These are phyloP conservation scores for Tupaia tana DNA, from an alignment of 2,113 vertebrate species.

Conservation along the genomic window DNA sequence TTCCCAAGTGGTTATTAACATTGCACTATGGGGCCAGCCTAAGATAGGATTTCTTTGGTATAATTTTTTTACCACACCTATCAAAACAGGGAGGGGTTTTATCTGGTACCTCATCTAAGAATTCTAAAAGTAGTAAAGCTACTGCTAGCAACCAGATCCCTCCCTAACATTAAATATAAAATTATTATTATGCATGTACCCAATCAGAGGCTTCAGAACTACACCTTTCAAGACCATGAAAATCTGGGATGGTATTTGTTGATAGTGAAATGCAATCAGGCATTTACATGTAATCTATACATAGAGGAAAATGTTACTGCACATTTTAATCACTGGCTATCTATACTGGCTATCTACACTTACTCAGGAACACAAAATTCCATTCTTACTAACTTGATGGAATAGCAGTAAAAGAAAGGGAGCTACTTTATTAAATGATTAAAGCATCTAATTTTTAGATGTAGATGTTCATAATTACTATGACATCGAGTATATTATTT, in stretches of 20 bases:
- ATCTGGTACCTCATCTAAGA: neutral
- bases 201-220: neutral
- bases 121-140: neutral
- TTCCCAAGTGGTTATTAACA: too few species aligned
- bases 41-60: neutral
- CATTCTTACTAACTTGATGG: neutral
- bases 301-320: neutral
- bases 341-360: neutral
- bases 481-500: conserved; percentile 22
- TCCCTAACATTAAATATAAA: conserved; percentile 41
- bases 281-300: neutral
- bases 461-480: conserved; percentile 19
- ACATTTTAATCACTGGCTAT: neutral
- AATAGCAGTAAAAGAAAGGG: neutral
- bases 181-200: neutral
- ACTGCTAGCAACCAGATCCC: neutral
- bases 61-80: conserved; percentile 12
- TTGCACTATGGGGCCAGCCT: too few species aligned
- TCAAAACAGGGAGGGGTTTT: neutral
- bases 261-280: neutral
- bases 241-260: neutral
- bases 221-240: neutral
- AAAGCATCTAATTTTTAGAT: neutral
- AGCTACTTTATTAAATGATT: neutral
- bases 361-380: conserved; percentile 23